Evolutionary conservation across 2,888 invertebrate species (phyloP).

Genomic region (Amphipyra tragopoginis): DNA sequence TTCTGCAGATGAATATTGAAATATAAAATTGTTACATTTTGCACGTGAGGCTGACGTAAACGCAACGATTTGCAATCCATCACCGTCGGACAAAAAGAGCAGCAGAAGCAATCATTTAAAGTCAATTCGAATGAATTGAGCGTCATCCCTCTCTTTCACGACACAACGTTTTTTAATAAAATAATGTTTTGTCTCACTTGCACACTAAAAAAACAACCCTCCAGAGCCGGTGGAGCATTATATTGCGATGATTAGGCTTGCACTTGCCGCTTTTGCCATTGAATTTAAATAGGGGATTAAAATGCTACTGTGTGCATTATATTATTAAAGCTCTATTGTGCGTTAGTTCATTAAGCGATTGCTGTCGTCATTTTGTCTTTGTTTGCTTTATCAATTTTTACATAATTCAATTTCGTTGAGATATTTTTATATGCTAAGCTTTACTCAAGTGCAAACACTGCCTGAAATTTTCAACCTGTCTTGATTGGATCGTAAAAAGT

Average conservation of each 20-base stretch:
- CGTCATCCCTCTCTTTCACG: constrained; percentile 66
- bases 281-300: constrained; percentile 90
- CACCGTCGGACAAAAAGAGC: constrained; percentile 84
- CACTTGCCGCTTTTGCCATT: constrained; percentile 86
- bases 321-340: constrained; percentile 86
- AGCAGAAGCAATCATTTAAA: constrained; percentile 86
- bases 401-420: constrained; percentile 4
- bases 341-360: constrained; percentile 84
- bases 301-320: constrained; percentile 83
- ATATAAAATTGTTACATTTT: constrained; percentile 14
- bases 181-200: constrained; percentile 65
- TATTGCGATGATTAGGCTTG: constrained; percentile 89
- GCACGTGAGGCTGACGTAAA: constrained; percentile 68
- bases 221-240: constrained; percentile 83
- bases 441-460: constrained; percentile 2
- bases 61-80: constrained; percentile 86
- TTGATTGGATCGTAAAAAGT: constrained; percentile 50
- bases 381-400: constrained; percentile 61
- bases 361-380: constrained; percentile 74
- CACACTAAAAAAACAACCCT: constrained; percentile 80
- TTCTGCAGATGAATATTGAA: background rate
- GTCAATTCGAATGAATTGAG: constrained; percentile 86
- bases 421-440: background rate
- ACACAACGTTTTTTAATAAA: constrained; percentile 50
- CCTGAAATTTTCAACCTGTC: constrained; percentile 26